These are phyloP conservation scores for Bugulina stolonifera DNA, from an alignment of 2,888 invertebrate species.

Conservation along the genomic window DNA sequence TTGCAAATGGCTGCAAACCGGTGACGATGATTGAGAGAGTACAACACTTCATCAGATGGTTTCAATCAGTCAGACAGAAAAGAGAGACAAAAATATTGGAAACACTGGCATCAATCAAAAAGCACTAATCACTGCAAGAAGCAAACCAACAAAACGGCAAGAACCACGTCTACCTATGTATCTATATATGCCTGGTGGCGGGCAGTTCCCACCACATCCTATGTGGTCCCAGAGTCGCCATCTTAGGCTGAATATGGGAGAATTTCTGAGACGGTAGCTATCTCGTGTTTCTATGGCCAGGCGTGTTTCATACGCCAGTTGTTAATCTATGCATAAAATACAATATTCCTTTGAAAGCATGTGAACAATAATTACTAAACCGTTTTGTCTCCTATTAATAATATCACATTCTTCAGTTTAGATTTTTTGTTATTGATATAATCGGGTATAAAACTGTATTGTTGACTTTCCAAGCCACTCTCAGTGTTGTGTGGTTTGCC, in stretches of 20 bases:
- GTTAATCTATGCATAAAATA: conserved; percentile 22
- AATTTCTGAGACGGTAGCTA: too few relatives aligned
- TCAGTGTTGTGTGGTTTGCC: background rate
- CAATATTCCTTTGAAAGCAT: conserved; percentile 20
- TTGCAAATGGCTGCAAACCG: background rate
- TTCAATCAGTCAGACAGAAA: background rate
- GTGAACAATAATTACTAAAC: background rate
- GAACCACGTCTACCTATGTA: conserved; percentile 14
- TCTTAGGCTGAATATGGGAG: too few relatives aligned
- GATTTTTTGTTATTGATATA: background rate
- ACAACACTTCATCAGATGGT: background rate
- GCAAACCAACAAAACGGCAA: conserved; percentile 26
- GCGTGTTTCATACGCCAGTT: background rate
- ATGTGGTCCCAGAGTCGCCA: too few relatives aligned
- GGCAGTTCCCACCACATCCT: too few relatives aligned
- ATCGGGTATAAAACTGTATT: background rate
- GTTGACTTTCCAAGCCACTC: background rate
- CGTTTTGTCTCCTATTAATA: background rate
- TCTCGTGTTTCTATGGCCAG: too few relatives aligned
- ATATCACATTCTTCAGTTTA: background rate
- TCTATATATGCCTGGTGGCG: background rate
- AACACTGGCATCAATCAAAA: conserved; percentile 18
- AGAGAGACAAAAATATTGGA: conserved; percentile 20
- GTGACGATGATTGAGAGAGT: background rate
- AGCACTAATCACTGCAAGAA: conserved; percentile 16